These are phyloP conservation scores for Zoanthus gigantus DNA, from an alignment of 92 coral and sea anemone genomes.

Conservation along the genomic window DNA sequence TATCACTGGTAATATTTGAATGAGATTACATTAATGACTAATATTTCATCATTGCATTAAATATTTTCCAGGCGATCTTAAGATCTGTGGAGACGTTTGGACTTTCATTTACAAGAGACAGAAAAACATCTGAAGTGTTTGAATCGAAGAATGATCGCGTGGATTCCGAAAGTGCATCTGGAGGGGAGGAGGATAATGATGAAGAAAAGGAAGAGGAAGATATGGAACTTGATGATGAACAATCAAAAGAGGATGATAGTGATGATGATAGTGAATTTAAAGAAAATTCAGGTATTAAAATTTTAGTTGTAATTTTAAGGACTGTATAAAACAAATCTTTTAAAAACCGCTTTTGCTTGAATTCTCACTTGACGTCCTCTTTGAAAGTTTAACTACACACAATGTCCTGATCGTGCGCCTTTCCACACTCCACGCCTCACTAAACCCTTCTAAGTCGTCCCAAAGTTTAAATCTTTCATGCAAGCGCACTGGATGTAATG, in stretches of 20 bases:
- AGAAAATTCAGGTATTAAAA: no score
- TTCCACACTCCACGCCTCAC: no score
- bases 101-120: slow-evolving; percentile 4
- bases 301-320: no score
- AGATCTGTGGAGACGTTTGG: slow-evolving; percentile 33
- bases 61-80: neutral
- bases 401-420: no score
- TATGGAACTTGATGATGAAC: slow-evolving; percentile 6
- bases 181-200: neutral
- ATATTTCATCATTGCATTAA: neutral
- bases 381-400: no score
- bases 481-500: no score
- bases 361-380: no score
- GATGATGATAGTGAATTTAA: neutral
- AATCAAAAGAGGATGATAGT: neutral
- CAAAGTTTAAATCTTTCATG: no score
- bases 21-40: neutral
- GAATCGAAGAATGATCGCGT: neutral
- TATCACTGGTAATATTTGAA: neutral
- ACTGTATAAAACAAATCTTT: no score
- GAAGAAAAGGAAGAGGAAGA: neutral
- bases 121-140: neutral
- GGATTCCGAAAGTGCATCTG: slow-evolving; percentile 14
- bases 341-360: no score
- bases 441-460: no score